These are phyloP conservation scores for Calameuta filiformis DNA, from an alignment of 2,888 invertebrate species.

Conservation along the genomic window DNA sequence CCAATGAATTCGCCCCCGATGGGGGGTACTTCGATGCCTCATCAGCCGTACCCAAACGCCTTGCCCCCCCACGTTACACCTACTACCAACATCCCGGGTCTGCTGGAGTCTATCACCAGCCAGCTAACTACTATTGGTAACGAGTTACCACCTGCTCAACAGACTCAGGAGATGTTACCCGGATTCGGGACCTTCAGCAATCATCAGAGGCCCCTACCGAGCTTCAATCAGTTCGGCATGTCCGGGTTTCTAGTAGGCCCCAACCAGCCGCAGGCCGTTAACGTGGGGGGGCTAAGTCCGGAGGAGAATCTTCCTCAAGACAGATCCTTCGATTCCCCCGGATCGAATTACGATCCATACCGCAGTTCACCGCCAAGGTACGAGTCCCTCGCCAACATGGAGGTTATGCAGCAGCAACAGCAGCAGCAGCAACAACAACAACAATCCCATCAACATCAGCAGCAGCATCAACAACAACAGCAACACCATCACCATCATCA, in stretches of 20 bases:
- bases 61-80: constrained; percentile 87
- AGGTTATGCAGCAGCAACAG: constrained; percentile 36
- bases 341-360: constrained; percentile 43
- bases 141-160: constrained; percentile 69
- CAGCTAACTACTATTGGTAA: constrained; percentile 85
- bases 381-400: constrained; percentile 43
- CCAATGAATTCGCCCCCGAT: constrained; percentile 59
- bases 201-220: constrained; percentile 71
- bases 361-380: constrained; percentile 46
- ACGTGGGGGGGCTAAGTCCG: constrained; percentile 83
- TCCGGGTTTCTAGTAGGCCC: constrained; percentile 70
- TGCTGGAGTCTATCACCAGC: constrained; percentile 65
- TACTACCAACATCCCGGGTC: constrained; percentile 69
- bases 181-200: constrained; percentile 57
- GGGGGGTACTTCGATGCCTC: constrained; percentile 64
- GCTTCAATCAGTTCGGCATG: constrained; percentile 74
- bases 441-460: constrained; percentile 25
- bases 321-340: constrained; percentile 60
- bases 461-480: constrained; percentile 24
- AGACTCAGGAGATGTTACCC: constrained; percentile 47
- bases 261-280: constrained; percentile 72
- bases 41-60: constrained; percentile 82
- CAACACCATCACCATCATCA: constrained; percentile 16
- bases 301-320: constrained; percentile 69
- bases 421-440: constrained; percentile 14